Evolutionary conservation across 2,113 vertebrate genomes (phyloP), one percentile per base, ranked within the genome.

Genomic region (Neotoma lepida): DNA sequence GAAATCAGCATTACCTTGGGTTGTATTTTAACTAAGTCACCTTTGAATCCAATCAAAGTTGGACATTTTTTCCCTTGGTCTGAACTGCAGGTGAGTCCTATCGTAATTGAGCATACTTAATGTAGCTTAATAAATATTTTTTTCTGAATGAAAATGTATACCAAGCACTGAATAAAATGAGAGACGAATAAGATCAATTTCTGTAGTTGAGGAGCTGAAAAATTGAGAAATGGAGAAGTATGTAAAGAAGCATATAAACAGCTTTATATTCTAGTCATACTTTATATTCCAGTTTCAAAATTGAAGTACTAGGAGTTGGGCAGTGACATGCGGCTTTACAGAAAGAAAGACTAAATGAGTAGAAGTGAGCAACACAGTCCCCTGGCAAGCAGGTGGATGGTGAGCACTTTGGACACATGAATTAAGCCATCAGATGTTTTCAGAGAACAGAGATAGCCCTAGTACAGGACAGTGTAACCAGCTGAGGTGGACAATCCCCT

Each of bases 71-170:
- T 81, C 96, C 95, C 73, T 78, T n/a, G 68, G 70, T 87, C 39
- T 90, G 54, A 94, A 82, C 10, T 9, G 46, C 30, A 39, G 66
- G 73, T 30, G 66, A 94, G 88, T 97, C 30, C 51, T 86, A 58
- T 76, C 44, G 64, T 88, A 97, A 89, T 12, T 93, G 71, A 70
- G 9, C 9, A 56, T 94, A 63, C 73, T 95, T 95, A 89, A 96
- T 93, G 95, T 91, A 26, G 28, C 81, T 96, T 95, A 94, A 91
- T 91, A 94, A 93, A 88, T 96, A 97, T 90, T 96, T 93, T 96
- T 95, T 73, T 63, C 90, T 73, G 66, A 90, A 6, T 89, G 30
- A 77, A 84, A 91, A 90, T 85, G n/a, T 82, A 22, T 58, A 91
- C 30, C 70, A 94, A 91, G 41, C 15, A 91, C 13, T 81, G 77